phyloP scores from a whole-genome alignment of 2,113 vertebrate species.

The Muntiacus muntjak region DNA sequence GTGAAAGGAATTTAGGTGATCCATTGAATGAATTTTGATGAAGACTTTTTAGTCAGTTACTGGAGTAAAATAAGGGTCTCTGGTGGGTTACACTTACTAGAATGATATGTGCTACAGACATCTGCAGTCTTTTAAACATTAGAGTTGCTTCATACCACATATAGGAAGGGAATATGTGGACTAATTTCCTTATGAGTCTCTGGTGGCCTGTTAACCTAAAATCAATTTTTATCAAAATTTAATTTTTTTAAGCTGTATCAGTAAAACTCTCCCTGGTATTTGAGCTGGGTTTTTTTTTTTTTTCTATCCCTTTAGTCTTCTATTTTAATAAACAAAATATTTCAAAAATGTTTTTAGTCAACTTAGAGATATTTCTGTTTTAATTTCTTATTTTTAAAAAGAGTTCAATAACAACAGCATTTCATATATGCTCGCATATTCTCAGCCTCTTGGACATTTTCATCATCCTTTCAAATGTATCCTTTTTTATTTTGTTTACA shows the following conservation, averaged over 20 bases:
- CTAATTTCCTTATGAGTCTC: neutral
- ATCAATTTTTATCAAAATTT: neutral
- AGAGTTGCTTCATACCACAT: neutral
- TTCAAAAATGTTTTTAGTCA: neutral
- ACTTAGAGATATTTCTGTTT: neutral
- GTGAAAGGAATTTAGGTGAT: neutral
- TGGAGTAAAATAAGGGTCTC: neutral
- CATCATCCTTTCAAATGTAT: neutral
- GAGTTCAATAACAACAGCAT: neutral
- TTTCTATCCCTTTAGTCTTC: neutral
- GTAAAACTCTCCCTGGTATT: neutral
- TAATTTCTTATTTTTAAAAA: constrained; percentile 10
- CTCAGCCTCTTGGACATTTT: neutral
- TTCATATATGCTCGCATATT: neutral
- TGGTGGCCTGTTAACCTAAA: neutral
- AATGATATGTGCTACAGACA: neutral
- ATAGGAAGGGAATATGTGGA: neutral
- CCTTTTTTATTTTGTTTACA: neutral
- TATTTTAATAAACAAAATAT: neutral
- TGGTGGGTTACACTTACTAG: neutral
- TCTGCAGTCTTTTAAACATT: neutral
- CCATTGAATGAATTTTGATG: neutral
- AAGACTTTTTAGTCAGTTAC: neutral
- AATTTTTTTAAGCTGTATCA: neutral
- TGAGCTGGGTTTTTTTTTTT: neutral